A percentile compares a stretch with the other conserved stretches of the same genome.
Conservation (phyloP, 2,888 invertebrate species). For the Mongoloraphidia duomilia region DNA sequence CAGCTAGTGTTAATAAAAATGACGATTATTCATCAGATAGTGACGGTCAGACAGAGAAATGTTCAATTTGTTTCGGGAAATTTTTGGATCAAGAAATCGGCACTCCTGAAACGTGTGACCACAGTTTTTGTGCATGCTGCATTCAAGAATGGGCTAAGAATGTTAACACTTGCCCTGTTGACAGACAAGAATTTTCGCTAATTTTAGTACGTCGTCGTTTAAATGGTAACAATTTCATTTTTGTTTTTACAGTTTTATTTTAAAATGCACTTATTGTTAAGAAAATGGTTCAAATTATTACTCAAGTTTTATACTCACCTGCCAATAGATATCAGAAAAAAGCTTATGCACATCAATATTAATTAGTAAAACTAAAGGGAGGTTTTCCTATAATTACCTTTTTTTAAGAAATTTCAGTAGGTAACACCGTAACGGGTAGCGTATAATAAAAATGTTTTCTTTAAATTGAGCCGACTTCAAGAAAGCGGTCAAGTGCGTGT, state of each 20-base stretch:
- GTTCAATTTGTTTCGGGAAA: constrained; percentile 76
- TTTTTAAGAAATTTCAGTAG: too few species aligned
- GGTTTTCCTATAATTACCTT: too few species aligned
- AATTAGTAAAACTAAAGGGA: too few species aligned
- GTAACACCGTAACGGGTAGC: too few species aligned
- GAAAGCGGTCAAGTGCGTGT: too few species aligned
- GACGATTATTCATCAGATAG: constrained; percentile 37
- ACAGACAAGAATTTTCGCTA: constrained; percentile 62
- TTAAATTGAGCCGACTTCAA: too few species aligned
- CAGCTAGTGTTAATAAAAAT: not conserved
- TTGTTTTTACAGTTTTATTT: constrained; percentile 5
- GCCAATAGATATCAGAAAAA: not conserved
- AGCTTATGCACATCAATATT: too few species aligned
- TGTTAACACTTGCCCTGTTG: constrained; percentile 89
- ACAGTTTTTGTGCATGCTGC: constrained; percentile 79
- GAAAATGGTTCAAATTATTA: not conserved
- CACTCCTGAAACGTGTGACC: constrained; percentile 75
- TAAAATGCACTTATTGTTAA: constrained; percentile 1
- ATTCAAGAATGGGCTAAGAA: constrained; percentile 91
- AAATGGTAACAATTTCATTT: constrained; percentile 34
- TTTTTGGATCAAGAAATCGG: constrained; percentile 70
- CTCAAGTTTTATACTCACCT: not conserved
- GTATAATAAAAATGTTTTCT: too few species aligned
- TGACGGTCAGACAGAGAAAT: constrained; percentile 65
- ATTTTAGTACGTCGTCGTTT: constrained; percentile 59